These are phyloP conservation scores for Limnephilus auricula DNA, from an alignment of 2,888 invertebrate species.

Conservation along the genomic window DNA sequence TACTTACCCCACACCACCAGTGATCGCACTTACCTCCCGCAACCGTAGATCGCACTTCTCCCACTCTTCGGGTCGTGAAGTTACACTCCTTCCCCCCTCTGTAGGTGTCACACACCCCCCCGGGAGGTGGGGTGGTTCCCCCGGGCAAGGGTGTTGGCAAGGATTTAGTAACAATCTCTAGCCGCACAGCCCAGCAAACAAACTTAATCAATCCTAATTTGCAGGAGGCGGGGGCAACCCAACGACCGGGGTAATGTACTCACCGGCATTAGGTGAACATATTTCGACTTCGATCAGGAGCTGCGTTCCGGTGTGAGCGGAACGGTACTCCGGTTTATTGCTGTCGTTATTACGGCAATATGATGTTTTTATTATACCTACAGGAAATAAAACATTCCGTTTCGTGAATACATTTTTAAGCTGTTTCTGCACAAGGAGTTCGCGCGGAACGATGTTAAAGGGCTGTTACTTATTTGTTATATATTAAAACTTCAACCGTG, in stretches of 20 bases:
- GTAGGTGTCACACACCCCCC: neutral
- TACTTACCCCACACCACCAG: neutral
- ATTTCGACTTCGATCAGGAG: conserved; percentile 14
- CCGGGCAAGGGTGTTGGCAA: conserved; percentile 20
- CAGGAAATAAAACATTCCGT: conserved; percentile 29
- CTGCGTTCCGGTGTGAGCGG: neutral
- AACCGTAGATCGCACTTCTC: neutral
- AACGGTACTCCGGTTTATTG: conserved; percentile 35
- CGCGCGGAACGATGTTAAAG: conserved; percentile 14
- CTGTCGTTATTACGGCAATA: conserved; percentile 36
- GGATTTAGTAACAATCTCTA: conserved; percentile 61
- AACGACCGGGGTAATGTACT: conserved; percentile 19
- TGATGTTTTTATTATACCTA: conserved; percentile 38
- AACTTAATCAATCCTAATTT: conserved; percentile 66
- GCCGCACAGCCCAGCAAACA: conserved; percentile 63
- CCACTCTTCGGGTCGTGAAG: neutral
- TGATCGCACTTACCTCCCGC: neutral
- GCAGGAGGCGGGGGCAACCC: conserved; percentile 47
- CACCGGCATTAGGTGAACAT: conserved; percentile 24
- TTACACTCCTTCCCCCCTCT: neutral
- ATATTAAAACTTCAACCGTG: neutral
- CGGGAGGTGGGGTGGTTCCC: neutral
- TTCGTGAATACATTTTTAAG: conserved; percentile 11
- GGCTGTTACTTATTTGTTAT: neutral
- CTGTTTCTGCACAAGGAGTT: conserved; percentile 9